Base-by-base conservation (phyloP, 2,113 vertebrate species). In the Ivindomyrus marchei region DNA sequence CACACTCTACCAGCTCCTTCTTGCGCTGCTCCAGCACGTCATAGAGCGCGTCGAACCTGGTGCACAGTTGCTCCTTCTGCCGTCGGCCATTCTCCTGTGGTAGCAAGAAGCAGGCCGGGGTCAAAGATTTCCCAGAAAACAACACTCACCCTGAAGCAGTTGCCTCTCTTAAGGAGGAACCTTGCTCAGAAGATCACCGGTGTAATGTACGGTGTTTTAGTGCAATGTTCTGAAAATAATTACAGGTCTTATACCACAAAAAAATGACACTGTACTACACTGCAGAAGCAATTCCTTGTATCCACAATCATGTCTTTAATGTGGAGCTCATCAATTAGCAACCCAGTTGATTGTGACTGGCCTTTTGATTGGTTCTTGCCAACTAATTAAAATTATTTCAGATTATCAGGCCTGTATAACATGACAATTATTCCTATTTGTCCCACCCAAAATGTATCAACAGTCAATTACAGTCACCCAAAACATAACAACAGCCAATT, bases 21-120 rank as follows among this genome's bases (percentile, higher is more conserved):
- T 98, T 98, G 4, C 97, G 90, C 93, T 99, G 97, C 92, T 99
- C 98, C 95, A 99, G 93, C 91, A 97, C 94, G 0, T 94, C 91
- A 13, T 94, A 97, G 49, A 99, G 94, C 0, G 91, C 31, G 17
- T 97, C 96, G 0, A 99, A 98, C 0, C 92, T 92, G 91, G 94
- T 92, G n/a, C 93, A 95, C 90, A 99, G 90, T 36, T 96, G 93
- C 91, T 98, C 97, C 88, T 96, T 96, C 94, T 97, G 97, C 7
- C 94, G 92, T 24, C 94, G 93, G 1, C 96, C 93, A 0, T 97
- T 98, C 70, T 98, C 98, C 98, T 99, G 93, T 1, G 0, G 70
- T 24, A n/a, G 17, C 27, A 11, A 31, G 66, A 49, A 39, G 46
- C 66, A 49, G 7, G 19, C 52, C 27, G 6, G 47, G 7, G 50